Evolutionary conservation across 37 sponge, comb jelly and placozoan genomes (phyloP).

Genomic region (Dysidea cf. avara): DNA sequence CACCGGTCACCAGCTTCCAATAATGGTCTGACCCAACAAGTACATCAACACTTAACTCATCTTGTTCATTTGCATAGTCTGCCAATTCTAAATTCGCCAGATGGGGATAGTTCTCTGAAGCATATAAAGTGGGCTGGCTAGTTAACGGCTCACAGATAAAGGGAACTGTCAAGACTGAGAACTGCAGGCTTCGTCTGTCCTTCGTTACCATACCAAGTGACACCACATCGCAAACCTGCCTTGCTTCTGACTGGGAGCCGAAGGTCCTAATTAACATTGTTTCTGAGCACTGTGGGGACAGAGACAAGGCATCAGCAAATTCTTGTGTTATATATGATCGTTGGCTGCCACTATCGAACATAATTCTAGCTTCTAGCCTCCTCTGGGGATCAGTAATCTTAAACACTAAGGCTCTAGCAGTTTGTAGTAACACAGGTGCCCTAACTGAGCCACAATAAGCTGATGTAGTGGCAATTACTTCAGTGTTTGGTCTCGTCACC

Average conservation of each 20-base stretch:
- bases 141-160: conserved; percentile 50
- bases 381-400: conserved; percentile 1
- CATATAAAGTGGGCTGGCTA: conserved; percentile 15
- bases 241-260: background rate
- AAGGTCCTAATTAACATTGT: conserved; percentile 2
- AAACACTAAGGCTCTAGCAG: conserved; percentile 13
- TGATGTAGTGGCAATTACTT: too few relatives aligned
- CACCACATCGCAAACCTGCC: conserved; percentile 40
- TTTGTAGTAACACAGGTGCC: conserved; percentile 26
- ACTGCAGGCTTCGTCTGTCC: background rate
- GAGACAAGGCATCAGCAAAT: background rate
- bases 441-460: too few relatives aligned
- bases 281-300: conserved; percentile 13
- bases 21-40: conserved; percentile 41
- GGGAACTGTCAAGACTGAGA: conserved; percentile 23
- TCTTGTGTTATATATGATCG: conserved; percentile 32
- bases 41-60: conserved; percentile 1
- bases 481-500: too few relatives aligned
- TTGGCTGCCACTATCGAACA: conserved; percentile 49
- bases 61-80: conserved; percentile 3
- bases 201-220: background rate
- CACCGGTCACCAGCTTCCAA: conserved; percentile 36
- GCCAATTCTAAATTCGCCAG: conserved; percentile 41
- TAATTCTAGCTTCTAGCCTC: background rate
- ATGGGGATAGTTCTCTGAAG: conserved; percentile 1